Conservation (phyloP, 2,113 vertebrate species). For the Oenanthe melanoleuca region DNA sequence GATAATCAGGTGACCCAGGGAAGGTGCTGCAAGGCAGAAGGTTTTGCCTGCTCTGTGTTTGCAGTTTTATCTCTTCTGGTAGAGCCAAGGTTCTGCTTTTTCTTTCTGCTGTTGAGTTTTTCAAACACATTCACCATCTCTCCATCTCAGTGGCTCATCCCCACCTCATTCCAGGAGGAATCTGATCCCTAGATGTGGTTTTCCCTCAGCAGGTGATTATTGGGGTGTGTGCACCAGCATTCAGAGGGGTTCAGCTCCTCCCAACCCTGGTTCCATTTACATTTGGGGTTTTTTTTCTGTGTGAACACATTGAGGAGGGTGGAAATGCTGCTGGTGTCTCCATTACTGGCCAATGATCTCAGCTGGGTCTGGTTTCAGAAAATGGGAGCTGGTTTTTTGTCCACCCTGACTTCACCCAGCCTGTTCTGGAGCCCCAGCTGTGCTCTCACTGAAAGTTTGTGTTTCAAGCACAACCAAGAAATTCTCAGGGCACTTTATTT, state of each 20-base stretch:
- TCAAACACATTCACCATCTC: conserved; percentile 10
- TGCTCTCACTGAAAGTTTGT: neutral
- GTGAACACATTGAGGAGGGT: neutral
- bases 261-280: neutral
- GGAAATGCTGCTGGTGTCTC: neutral
- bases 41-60: neutral
- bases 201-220: conserved; percentile 68
- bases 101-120: conserved; percentile 40
- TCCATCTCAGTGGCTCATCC: conserved; percentile 6
- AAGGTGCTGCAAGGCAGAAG: neutral
- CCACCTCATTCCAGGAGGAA: conserved; percentile 48
- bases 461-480: neutral
- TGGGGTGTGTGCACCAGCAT: conserved; percentile 21
- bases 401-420: neutral
- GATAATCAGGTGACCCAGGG: neutral
- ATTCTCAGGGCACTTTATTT: neutral
- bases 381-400: neutral
- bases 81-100: conserved; percentile 35
- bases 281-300: neutral
- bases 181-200: conserved; percentile 60
- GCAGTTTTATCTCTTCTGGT: conserved; percentile 25
- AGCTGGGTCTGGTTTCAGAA: conserved; percentile 9
- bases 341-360: neutral
- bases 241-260: neutral
- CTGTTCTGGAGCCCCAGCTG: neutral